Evolutionary conservation across 2,113 vertebrate genomes (phyloP).

Genomic region (Scopus umbretta): DNA sequence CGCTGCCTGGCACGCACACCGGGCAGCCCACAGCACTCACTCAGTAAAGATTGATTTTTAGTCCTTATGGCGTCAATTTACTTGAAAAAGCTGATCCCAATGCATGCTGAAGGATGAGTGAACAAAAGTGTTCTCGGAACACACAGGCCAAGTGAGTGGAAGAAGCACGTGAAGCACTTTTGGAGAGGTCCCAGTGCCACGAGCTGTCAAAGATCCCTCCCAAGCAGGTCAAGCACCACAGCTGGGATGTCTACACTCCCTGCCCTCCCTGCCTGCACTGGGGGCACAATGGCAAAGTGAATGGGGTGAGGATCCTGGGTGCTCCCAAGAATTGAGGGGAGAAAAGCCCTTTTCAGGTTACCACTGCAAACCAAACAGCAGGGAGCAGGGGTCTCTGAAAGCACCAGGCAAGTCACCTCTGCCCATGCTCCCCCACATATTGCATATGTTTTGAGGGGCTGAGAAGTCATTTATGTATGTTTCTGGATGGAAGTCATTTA

Average conservation of each 20-base stretch:
- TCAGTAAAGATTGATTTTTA: neutral
- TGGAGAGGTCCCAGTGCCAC: rapidly evolving
- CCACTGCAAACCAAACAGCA: neutral
- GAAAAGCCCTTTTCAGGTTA: neutral
- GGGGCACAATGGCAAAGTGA: rapidly evolving
- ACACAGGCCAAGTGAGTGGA: rapidly evolving
- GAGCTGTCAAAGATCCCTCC: neutral
- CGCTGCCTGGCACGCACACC: neutral
- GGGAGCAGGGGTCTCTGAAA: neutral
- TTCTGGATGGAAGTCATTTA: too few species aligned
- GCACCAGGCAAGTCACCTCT: neutral
- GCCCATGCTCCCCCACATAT: neutral
- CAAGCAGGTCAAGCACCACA: rapidly evolving
- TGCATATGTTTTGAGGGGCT: neutral
- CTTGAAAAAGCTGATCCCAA: neutral
- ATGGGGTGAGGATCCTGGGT: neutral
- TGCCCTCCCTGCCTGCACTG: neutral
- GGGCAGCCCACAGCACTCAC: neutral
- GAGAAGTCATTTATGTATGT: neutral
- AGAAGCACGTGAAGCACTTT: rapidly evolving
- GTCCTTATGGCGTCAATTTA: neutral
- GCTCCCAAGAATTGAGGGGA: rapidly evolving
- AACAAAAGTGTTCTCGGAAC: neutral
- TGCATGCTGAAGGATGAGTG: neutral
- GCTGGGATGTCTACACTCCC: neutral